Base-by-base conservation (phyloP, 64 coral and sea anemone species). In the Anthopleura sola region DNA sequence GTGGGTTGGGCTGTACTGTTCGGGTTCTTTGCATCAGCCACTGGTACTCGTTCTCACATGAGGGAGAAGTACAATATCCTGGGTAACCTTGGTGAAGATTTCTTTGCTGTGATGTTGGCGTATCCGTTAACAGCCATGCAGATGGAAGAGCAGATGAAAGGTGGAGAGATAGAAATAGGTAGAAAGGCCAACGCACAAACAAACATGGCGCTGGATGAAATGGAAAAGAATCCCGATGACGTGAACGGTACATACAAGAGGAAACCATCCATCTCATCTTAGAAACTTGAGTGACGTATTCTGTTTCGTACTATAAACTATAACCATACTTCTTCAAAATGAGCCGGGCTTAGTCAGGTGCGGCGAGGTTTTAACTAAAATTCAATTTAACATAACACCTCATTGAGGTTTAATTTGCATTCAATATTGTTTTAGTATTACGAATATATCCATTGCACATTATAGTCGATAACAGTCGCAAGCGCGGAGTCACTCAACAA, bases 1-100 rank as follows among this genome's bases (percentile, higher is more conserved):
- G 60, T 89, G 10, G 78, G 87, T 6, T 89, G 87, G 87, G 78
- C 77, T 29, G 80, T 89, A 15, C 40, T 89, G 82, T 83, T 83
- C 54, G 82, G 82, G 8, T 83, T 83, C 9, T 1, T 83, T 36
- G 82, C 82, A 1, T 11, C 1, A 23, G 82, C 36, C 34, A 83
- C 82, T 18, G 82, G 82, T 1, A 55, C 26, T 14, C 82, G 82
- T 8, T n/a, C 82, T 24, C 23, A 83, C 23, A 83, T 83, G 46
- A 38, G 82, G 32, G 82, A 83, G 21, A 60, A 83, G 50, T 83
- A 47, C 82, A 49, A 83, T 26, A 83, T 83, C 48, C 9, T 83
- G 17, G 82, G 82, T 31, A 83, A 83, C 50, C 49, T 83, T 10
- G 82, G 8, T 0, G 82, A 83, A 83, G 82, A 83, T 55, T 53